Percentiles rank a stretch among this genome's conserved stretches.
phyloP scores from a whole-genome alignment of 2,113 vertebrate species.

The Setophaga petechia region DNA sequence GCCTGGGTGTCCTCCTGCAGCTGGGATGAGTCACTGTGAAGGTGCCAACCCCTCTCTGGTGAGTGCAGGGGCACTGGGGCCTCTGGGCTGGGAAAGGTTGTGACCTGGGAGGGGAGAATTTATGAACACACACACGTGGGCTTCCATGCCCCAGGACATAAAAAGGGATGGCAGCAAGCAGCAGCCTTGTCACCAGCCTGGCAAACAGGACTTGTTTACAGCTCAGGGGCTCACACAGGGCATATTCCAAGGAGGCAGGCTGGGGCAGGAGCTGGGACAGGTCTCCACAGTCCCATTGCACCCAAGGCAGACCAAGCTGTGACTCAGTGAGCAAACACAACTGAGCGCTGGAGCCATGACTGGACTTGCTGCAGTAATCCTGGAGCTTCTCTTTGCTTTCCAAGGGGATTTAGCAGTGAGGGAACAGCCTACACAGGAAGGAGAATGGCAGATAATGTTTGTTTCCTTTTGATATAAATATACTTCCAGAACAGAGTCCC shows the following conservation, averaged over 20 bases:
- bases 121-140: not conserved
- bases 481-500: not conserved
- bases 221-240: not conserved
- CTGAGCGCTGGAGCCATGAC: not conserved
- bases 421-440: not conserved
- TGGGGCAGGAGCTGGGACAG: conserved; percentile 34
- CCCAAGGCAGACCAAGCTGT: not conserved
- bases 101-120: conserved; percentile 5
- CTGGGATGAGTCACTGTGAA: not conserved
- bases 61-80: not conserved
- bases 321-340: conserved; percentile 37
- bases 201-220: not conserved
- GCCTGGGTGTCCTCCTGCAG: not conserved
- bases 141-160: not conserved
- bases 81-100: not conserved
- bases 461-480: not conserved
- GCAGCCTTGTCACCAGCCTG: not conserved
- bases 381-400: not conserved
- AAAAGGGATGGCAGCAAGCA: not conserved
- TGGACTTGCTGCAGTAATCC: not conserved
- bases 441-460: not conserved
- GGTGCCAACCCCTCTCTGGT: fast-evolving
- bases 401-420: not conserved
- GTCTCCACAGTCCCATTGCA: not conserved
- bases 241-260: conserved; percentile 12